Base-by-base conservation (phyloP, 2,888 invertebrate genomes). In the Apamea monoglypha region DNA sequence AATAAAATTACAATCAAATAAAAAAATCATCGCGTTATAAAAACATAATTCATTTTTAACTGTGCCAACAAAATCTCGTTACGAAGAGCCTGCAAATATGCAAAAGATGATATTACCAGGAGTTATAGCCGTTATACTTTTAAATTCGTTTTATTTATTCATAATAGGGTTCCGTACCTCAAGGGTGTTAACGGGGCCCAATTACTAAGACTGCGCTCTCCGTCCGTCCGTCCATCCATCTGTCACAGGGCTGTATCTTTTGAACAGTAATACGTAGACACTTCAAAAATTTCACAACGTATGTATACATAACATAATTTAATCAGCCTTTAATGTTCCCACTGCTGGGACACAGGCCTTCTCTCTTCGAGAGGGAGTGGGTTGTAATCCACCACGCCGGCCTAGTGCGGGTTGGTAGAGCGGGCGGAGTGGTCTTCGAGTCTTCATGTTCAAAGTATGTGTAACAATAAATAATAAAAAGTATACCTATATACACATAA, bases 61-160 rank as follows among this genome's bases (percentile, higher is more conserved):
- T 21, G 68, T 14, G 32, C 50, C 68, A 53, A 81, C 69, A 77
- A 76, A 84, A 77, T 84, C 74, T 53, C 29, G 50, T 86, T 82
- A 69, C 29, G 36, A 36, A 21, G 36, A 44, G 61, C 50, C 61
- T 32, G 76, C 82, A 72, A 84, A 78, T 82, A 82, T 71, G 63
- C 61, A 82, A 84, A 86, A 74, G 67, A 86, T 86, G 59, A 75
- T 69, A 82, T 69, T 74, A 82, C 25, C 40, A 50, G 6, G 40
- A 79, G 25, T 74, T 77, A 70, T 74, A 50, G 73, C 86, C 47
- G 61, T 64, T 59, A 80, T 84, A 56, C 47, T 70, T 75, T 81
- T 68, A 68, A 84, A 63, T 76, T 81, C 21, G 25, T 72, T 85
- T 53, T 70, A 66, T 74, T 78, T 73, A 44, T 81, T 61, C 16